phyloP scores from a whole-genome alignment of 2,797 vertebrate species.

The Mallotus villosus region DNA sequence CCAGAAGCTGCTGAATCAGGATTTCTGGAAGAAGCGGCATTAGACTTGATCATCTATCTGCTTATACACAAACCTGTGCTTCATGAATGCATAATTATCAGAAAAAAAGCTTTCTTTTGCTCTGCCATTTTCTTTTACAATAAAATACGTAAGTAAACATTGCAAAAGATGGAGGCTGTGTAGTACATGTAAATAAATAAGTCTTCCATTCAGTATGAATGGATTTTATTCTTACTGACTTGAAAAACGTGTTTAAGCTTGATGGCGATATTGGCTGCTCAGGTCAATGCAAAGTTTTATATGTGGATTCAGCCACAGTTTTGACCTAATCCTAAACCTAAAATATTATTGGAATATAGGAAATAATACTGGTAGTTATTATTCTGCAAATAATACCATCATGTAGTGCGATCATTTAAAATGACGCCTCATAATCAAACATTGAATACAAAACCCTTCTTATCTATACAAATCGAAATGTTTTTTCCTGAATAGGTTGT shows the following conservation, averaged over 20 bases:
- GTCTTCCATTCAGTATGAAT: neutral
- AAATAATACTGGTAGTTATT: neutral
- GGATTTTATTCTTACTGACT: neutral
- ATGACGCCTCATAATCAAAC: neutral
- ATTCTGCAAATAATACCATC: neutral
- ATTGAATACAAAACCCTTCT: neutral
- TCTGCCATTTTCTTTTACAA: no score
- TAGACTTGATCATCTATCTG: constrained; percentile 54
- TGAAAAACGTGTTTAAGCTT: neutral
- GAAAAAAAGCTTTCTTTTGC: no score
- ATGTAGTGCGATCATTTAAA: neutral
- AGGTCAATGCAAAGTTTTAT: neutral
- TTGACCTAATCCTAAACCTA: neutral
- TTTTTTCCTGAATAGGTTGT: no score
- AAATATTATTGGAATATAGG: neutral
- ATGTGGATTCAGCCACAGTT: neutral
- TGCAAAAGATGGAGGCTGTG: no score
- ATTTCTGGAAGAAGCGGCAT: constrained; percentile 27
- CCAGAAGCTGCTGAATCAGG: constrained; percentile 57
- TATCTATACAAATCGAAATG: neutral
- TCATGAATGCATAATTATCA: neutral
- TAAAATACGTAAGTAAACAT: no score
- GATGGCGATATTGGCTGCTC: neutral
- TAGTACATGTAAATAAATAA: no score
- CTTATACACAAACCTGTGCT: constrained; percentile 46